Conservation (phyloP, 2,888 invertebrate species). For the Nudaria mundana region DNA sequence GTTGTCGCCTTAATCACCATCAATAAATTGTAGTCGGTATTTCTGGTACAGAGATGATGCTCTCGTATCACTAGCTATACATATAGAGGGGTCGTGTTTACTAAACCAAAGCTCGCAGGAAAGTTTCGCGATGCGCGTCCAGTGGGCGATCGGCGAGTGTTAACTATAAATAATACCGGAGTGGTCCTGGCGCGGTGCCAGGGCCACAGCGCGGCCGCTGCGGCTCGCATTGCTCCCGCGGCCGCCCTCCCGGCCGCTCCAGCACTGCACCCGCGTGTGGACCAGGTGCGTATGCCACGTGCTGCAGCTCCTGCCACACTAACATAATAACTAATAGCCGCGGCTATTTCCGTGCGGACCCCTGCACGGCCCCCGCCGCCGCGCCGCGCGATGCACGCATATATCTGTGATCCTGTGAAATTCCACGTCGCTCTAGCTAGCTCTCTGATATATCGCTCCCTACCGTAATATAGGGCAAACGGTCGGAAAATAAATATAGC, state of each 20-base stretch:
- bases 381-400: too few species aligned
- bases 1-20: too few species aligned
- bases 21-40: too few species aligned
- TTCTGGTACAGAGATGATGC: not conserved
- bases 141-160: constrained; percentile 12
- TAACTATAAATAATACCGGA: constrained; percentile 40
- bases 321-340: constrained; percentile 11
- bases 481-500: too few species aligned
- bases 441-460: too few species aligned
- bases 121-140: constrained; percentile 13
- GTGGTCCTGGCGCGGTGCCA: constrained; percentile 39
- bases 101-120: constrained; percentile 18
- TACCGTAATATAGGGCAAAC: too few species aligned
- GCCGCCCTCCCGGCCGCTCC: constrained; percentile 18
- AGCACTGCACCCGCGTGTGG: constrained; percentile 16
- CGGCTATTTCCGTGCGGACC: constrained; percentile 24
- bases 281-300: constrained; percentile 8
- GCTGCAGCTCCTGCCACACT: constrained; percentile 1
- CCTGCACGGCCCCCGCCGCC: constrained; percentile 14
- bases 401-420: constrained; percentile 4
- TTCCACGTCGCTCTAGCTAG: too few species aligned
- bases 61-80: too few species aligned
- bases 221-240: constrained; percentile 30
- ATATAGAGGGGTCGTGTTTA: constrained; percentile 20
- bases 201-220: constrained; percentile 24